A percentile compares a stretch with the other conserved stretches of the same genome.
phyloP scores from a whole-genome alignment of 1,140 invertebrate species.

The Lanistes nyassanus region DNA sequence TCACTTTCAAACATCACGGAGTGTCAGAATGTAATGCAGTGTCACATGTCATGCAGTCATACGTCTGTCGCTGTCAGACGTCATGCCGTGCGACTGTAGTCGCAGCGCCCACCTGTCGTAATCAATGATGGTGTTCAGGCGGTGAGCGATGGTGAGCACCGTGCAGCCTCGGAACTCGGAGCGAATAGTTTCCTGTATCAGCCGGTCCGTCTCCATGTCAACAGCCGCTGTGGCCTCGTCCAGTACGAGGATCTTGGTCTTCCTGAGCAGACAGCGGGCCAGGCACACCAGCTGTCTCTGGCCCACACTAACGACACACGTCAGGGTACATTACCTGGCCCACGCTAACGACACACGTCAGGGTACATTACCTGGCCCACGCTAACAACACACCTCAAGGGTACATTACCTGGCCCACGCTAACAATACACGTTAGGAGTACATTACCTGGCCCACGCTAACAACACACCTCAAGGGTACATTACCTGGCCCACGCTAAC shows the following conservation, averaged over 20 bases:
- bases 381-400: too few species aligned
- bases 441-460: too few species aligned
- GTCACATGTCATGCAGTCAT: too few species aligned
- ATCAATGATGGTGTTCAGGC: slow-evolving; percentile 69
- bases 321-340: neutral
- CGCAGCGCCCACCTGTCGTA: slow-evolving; percentile 50
- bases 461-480: too few species aligned
- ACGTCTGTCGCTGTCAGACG: neutral
- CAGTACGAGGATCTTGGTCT: slow-evolving; percentile 82
- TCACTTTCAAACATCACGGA: neutral
- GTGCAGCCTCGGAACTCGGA: slow-evolving; percentile 64
- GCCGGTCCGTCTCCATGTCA: slow-evolving; percentile 66
- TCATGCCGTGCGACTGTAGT: neutral
- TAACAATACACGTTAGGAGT: too few species aligned
- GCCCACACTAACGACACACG: slow-evolving; percentile 64
- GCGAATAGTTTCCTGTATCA: slow-evolving; percentile 67
- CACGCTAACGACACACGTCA: too few species aligned
- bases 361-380: too few species aligned
- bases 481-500: too few species aligned
- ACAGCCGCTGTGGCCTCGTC: slow-evolving; percentile 68
- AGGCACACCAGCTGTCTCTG: slow-evolving; percentile 71
- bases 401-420: too few species aligned
- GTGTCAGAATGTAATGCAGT: neutral
- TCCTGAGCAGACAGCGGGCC: slow-evolving; percentile 69
- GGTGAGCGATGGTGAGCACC: slow-evolving; percentile 67